phyloP scores from a whole-genome alignment of 2,888 invertebrate genomes.

The Copidosoma aretas region DNA sequence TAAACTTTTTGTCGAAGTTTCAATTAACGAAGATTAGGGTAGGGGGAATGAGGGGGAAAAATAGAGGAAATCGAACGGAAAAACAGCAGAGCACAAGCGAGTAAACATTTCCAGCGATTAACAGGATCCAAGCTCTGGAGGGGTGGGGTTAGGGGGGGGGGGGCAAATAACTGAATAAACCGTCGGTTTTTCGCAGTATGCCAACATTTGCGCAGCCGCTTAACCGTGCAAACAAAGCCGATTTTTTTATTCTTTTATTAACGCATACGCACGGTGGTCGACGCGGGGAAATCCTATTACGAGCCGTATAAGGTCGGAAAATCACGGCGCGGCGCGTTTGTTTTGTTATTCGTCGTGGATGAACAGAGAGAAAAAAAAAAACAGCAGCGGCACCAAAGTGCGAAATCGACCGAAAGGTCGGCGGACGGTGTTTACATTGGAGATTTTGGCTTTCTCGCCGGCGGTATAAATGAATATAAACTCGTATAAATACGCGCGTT shows the following conservation, averaged over 20 bases:
- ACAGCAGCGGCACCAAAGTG: not conserved
- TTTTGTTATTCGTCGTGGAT: slow-evolving; percentile 21
- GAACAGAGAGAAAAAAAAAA: slow-evolving; percentile 12
- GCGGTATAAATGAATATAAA: no score
- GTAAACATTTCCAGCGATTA: no score
- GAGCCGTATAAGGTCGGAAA: not conserved
- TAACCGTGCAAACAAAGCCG: slow-evolving; percentile 22
- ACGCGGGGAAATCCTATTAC: slow-evolving; percentile 18
- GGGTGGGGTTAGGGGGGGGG: no score
- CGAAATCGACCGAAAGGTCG: not conserved
- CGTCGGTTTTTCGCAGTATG: not conserved
- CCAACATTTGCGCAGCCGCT: slow-evolving; percentile 7
- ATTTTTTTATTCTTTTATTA: slow-evolving; percentile 30
- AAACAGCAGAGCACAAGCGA: no score
- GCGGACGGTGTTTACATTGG: slow-evolving; percentile 14
- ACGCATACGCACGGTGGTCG: not conserved
- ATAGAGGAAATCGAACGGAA: no score
- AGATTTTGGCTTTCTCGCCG: slow-evolving; percentile 7
- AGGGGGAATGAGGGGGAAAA: no score
- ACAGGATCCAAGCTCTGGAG: no score
- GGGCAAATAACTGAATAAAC: no score
- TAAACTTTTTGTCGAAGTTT: no score
- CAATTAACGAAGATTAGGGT: no score
- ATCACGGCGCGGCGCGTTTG: slow-evolving; percentile 1
- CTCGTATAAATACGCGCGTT: no score